Evolutionary conservation across 2,888 invertebrate species (phyloP), one percentile per base, ranked within the genome.

Genomic region (Pseudococcus jackbeardsleyi): DNA sequence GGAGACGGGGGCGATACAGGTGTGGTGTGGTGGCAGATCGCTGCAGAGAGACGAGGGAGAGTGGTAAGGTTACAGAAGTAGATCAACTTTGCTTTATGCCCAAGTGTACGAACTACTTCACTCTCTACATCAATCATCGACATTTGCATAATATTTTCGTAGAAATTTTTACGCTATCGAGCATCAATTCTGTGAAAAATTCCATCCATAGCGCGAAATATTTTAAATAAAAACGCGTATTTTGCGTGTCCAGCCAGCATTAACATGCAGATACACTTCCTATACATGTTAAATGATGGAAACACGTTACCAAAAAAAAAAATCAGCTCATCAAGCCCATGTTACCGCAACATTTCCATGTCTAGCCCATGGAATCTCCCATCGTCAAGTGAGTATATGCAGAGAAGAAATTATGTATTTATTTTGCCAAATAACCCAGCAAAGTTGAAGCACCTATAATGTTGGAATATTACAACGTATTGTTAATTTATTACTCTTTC

Each of bases 111-210:
- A 33, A 33, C 26, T 33, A 33, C 26, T 33, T 33, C 26, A 33
- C 26, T 33, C 26, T 3, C 26, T 33, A 33, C 26, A 33, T 33
- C 26, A 33, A 33, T 33, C 26, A 33, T 33, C 26, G 42, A 79
- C 12, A 42, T 46, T 39, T 26, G n/a, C 79, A 33, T 33, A 33
- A 79, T 79, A 79, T 79, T 79, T 72, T 79, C 42, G 42, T 46
- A 22, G 79, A 79, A 59, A 79, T 42, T 79, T 72, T 79, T 46
- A 79, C 79, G 79, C 42, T 11, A 17, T 46, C n/a, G 42, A 79
- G 42, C 79, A 79, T 79, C 42, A 46, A 42, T 79, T 42, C 42
- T 39, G 19, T 79, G 79, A 77, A 77, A 77, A 77, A 77, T 77
- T 77, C 64, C 64, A 7, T 15, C 4, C 33, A 77, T 39, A 17